phyloP scores from a whole-genome alignment of 2,113 vertebrate species.

The Bambusicola thoracicus region DNA sequence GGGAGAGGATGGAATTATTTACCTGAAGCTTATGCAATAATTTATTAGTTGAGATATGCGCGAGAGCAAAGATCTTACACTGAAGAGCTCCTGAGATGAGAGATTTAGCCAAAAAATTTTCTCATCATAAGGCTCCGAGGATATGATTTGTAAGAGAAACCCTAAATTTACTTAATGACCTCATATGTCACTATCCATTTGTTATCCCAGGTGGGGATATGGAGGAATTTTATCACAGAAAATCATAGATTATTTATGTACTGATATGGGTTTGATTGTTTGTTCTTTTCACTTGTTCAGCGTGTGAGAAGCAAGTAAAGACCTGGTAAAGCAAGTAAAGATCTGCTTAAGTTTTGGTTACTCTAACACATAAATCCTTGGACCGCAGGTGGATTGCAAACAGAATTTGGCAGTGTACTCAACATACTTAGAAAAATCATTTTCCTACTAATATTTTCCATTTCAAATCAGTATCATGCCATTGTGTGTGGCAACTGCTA shows the following conservation, averaged over 20 bases:
- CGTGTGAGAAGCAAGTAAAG: neutral
- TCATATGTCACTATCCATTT: neutral
- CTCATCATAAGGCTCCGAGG: neutral
- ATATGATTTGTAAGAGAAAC: neutral
- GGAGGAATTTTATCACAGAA: neutral
- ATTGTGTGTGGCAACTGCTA: neutral
- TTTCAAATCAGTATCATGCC: neutral
- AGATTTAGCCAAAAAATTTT: neutral
- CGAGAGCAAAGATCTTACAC: neutral
- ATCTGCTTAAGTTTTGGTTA: neutral
- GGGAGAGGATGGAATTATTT: neutral
- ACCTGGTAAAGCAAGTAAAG: neutral
- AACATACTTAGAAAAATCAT: neutral
- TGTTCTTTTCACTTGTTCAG: neutral
- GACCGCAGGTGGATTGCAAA: neutral
- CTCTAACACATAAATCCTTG: neutral
- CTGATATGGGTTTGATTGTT: neutral
- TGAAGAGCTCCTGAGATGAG: neutral
- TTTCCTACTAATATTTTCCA: slow-evolving; percentile 18
- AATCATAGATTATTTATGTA: neutral
- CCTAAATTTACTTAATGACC: neutral
- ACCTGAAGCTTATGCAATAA: neutral
- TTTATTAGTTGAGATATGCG: neutral
- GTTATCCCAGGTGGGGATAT: neutral
- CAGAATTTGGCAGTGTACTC: neutral